These are phyloP conservation scores for Caenorhabditis afra DNA, from an alignment of 2,888 invertebrate species.

Conservation along the genomic window DNA sequence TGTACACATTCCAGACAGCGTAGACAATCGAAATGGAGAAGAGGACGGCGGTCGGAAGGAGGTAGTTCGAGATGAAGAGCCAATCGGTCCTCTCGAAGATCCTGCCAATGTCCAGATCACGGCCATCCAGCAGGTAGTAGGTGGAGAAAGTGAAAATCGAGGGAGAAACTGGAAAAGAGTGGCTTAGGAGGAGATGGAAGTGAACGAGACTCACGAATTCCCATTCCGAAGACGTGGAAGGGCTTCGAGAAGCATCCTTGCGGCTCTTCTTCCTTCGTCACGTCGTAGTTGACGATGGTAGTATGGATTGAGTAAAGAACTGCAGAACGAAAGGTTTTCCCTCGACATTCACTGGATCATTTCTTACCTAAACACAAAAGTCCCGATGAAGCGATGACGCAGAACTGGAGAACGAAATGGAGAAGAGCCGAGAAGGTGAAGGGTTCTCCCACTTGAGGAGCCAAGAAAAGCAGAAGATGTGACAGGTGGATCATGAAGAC, in stretches of 20 bases:
- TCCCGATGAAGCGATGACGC: constrained; percentile 63
- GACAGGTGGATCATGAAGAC: constrained; percentile 71
- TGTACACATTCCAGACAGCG: constrained; percentile 64
- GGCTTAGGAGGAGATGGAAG: too few species aligned
- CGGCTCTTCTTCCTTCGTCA: constrained; percentile 36
- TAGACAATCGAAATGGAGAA: constrained; percentile 63
- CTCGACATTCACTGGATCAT: neutral
- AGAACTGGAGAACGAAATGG: constrained; percentile 69
- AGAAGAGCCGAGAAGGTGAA: constrained; percentile 66
- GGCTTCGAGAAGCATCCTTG: constrained; percentile 55
- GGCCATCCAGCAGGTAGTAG: constrained; percentile 65
- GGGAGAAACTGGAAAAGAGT: constrained; percentile 73
- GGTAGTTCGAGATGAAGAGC: constrained; percentile 66
- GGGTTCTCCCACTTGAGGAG: constrained; percentile 72
- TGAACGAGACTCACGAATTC: constrained; percentile 29
- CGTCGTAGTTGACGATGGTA: constrained; percentile 45
- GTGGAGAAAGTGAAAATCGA: constrained; percentile 67
- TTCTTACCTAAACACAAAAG: constrained; percentile 48
- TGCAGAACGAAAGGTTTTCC: neutral
- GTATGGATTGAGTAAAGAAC: constrained; percentile 58
- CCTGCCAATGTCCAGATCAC: constrained; percentile 53
- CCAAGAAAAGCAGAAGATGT: constrained; percentile 70
- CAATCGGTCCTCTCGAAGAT: constrained; percentile 62
- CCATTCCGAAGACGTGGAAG: constrained; percentile 52
- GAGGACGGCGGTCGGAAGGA: constrained; percentile 62